phyloP scores from a whole-genome alignment of 2,797 vertebrate genomes.

The Hybognathus amarus region DNA sequence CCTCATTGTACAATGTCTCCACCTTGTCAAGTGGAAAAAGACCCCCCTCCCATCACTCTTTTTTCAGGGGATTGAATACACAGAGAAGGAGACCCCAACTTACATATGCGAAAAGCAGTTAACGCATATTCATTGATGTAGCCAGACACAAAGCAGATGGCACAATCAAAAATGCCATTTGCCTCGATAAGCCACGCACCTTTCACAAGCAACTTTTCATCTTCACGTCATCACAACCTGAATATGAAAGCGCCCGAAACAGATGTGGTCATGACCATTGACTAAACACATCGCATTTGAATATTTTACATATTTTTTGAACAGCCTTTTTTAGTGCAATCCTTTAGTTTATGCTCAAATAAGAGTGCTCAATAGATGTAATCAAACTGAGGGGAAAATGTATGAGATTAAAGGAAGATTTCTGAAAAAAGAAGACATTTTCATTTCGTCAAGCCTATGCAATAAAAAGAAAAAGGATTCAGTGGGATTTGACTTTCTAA shows the following conservation, averaged over 20 bases:
- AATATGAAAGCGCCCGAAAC: constrained; percentile 48
- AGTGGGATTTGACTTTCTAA: neutral
- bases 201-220: constrained; percentile 53
- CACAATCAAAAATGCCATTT: constrained; percentile 77
- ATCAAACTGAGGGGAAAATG: neutral
- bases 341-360: no score
- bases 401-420: no score
- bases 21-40: constrained; percentile 65
- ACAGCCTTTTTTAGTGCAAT: constrained; percentile 32
- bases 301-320: constrained; percentile 52
- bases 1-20: constrained; percentile 59
- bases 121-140: constrained; percentile 67
- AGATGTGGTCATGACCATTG: constrained; percentile 54
- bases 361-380: neutral
- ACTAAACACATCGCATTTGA: constrained; percentile 53
- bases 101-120: constrained; percentile 73
- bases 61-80: constrained; percentile 72
- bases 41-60: constrained; percentile 41
- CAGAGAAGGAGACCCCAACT: constrained; percentile 71
- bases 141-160: constrained; percentile 64
- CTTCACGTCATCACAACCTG: constrained; percentile 48
- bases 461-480: neutral
- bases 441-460: neutral
- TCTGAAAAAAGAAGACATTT: no score
- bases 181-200: constrained; percentile 56